These are phyloP conservation scores for Triplophysa bombifrons DNA, from an alignment of 2,797 vertebrate species.

Conservation along the genomic window DNA sequence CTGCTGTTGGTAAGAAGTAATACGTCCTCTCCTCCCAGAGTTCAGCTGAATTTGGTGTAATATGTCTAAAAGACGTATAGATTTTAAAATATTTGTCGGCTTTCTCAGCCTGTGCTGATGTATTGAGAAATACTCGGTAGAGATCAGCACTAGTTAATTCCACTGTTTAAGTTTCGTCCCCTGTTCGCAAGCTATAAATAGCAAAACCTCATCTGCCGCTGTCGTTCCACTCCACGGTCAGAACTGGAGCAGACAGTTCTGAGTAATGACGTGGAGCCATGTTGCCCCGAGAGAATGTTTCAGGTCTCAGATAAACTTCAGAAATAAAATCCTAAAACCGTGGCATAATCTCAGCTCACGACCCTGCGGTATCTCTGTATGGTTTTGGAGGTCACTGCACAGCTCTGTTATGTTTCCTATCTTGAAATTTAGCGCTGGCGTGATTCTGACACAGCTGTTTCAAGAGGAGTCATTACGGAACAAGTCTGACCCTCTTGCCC, in stretches of 20 bases:
- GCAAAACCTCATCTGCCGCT: conserved; percentile 48
- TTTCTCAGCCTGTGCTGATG: not conserved
- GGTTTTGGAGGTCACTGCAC: conserved; percentile 34
- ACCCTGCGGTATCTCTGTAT: conserved; percentile 33
- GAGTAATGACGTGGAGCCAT: conserved; percentile 36
- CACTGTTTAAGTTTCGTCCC: conserved; percentile 2
- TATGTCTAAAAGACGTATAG: not conserved
- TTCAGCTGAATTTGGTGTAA: conserved; percentile 4
- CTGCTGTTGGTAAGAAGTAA: conserved; percentile 35
- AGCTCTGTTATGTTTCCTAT: not conserved
- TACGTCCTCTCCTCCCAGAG: conserved; percentile 13
- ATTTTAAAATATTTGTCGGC: not conserved
- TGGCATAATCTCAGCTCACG: conserved; percentile 21
- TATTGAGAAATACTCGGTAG: not conserved
- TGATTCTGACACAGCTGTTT: conserved; percentile 8
- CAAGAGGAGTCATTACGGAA: conserved; percentile 4
- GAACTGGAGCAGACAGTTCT: conserved; percentile 48
- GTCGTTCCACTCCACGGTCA: conserved; percentile 40
- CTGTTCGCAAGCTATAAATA: conserved; percentile 52
- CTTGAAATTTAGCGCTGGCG: not conserved
- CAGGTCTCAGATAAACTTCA: conserved; percentile 21
- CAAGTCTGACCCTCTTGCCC: not conserved
- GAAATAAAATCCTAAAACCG: conserved; percentile 18
- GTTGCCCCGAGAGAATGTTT: conserved; percentile 28
- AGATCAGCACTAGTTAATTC: not conserved